Evolutionary conservation across 2,888 invertebrate species (phyloP), one percentile per base, ranked within the genome.

Genomic region (Fissipunctia ypsillon): DNA sequence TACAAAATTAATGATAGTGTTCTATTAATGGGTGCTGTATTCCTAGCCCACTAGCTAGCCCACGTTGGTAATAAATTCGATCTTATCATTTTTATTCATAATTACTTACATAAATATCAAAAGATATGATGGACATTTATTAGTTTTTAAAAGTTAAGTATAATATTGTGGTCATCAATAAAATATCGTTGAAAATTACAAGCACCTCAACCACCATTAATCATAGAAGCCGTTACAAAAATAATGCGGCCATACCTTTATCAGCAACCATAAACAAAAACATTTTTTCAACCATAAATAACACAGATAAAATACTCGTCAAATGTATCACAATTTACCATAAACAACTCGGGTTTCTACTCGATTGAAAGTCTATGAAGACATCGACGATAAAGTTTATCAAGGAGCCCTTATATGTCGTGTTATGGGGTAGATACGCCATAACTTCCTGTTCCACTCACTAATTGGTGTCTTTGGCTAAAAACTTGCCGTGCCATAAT

Each of bases 381-480:
- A 83, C 85, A 87, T 87, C 76, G 73, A 56, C 73, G 61, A 75
- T 77, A 86, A 83, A 83, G 41, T 84, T 78, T 85, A 85, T 87
- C 71, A 78, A 67, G 66, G 28, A 31, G 22, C 59, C 85, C 81
- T 12, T 86, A 83, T 80, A 87, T 16, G 83, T 73, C 76, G 61
- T 56, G 69, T 66, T 78, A 81, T 78, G 59, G 70, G 57, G 64
- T 38, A 71, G 79, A 52, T 82, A 82, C 72, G 73, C 87, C 86
- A 81, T 75, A 75, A 69, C 83, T 86, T 86, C 87, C 86, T 84
- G 85, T 75, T 66, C 78, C 85, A 87, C 85, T 83, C 92, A 88
- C 93, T 94, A 93, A 94, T 94, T 94, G 93, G 92, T 88, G 82
- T 76, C 84, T 74, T 81, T 82, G 84, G 90, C 90, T 90, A 93